Percentiles rank a stretch among this genome's conserved stretches.
phyloP scores from a whole-genome alignment of 37 sponge, comb jelly and placozoan species.

The Axinella damicornis region DNA sequence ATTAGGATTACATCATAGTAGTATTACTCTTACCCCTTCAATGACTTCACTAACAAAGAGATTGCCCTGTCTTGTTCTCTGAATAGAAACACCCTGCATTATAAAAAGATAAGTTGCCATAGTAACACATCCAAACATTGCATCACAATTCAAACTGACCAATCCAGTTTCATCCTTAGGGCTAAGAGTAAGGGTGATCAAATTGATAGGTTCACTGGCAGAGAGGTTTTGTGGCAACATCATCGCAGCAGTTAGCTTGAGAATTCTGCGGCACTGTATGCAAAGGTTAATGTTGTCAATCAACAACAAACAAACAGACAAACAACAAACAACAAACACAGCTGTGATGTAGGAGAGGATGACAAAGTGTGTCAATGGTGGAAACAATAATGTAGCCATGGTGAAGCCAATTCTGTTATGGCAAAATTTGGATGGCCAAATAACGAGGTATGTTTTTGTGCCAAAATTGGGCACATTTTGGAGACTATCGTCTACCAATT shows the following conservation, averaged over 20 bases:
- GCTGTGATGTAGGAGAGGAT: too few relatives aligned
- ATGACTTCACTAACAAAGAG: constrained; percentile 37
- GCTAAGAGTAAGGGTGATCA: constrained; percentile 17
- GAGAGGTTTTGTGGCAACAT: constrained; percentile 51
- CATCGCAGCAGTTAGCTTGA: constrained; percentile 45
- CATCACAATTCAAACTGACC: too few relatives aligned
- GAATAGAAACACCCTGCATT: constrained; percentile 54
- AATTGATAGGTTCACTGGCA: constrained; percentile 30
- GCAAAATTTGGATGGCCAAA: too few relatives aligned
- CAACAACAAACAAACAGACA: not conserved
- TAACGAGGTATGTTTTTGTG: too few relatives aligned
- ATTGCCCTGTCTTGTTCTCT: constrained; percentile 56
- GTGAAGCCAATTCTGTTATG: too few relatives aligned
- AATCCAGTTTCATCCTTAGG: constrained; percentile 41
- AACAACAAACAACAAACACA: too few relatives aligned
- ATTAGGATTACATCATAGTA: not conserved
- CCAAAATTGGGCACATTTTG: too few relatives aligned
- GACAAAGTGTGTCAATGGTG: too few relatives aligned
- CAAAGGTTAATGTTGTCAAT: too few relatives aligned
- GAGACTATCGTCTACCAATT: too few relatives aligned
- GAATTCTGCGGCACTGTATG: constrained; percentile 39
- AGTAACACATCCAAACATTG: not conserved
- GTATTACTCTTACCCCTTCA: constrained; percentile 9
- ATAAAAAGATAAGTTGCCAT: not conserved
- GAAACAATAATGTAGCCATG: too few relatives aligned